These are phyloP conservation scores for Chitala chitala DNA, from an alignment of 2,113 vertebrate genomes.

Conservation along the genomic window DNA sequence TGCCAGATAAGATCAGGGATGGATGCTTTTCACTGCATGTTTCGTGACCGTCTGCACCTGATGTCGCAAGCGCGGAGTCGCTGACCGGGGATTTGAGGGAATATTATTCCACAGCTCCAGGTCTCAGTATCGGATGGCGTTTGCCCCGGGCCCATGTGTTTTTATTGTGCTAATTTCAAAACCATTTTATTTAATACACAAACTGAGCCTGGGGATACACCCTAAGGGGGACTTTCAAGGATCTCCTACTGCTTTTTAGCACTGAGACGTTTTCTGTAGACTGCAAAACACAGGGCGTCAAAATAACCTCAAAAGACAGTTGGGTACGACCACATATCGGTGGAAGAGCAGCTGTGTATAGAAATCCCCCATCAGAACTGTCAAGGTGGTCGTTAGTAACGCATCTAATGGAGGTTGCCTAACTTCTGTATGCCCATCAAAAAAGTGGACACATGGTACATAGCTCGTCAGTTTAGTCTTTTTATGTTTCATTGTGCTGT, in stretches of 20 bases:
- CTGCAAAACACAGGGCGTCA: neutral
- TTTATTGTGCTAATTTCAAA: neutral
- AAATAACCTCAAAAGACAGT: neutral
- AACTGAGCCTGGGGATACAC: neutral
- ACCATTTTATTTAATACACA: slow-evolving; percentile 6
- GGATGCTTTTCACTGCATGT: too few species aligned
- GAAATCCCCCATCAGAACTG: neutral
- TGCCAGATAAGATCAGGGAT: too few species aligned
- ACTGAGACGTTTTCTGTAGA: neutral
- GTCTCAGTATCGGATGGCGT: neutral
- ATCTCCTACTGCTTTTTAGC: neutral
- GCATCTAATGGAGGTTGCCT: too few species aligned
- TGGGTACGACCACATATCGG: neutral
- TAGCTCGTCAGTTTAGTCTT: neutral
- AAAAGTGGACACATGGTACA: neutral
- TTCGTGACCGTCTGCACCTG: too few species aligned
- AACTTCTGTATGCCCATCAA: neutral
- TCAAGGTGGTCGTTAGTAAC: too few species aligned
- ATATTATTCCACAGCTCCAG: neutral
- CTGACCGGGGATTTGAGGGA: too few species aligned
- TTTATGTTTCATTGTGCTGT: neutral
- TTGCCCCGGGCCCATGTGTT: neutral
- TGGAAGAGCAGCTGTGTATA: neutral
- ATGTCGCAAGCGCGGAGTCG: too few species aligned
- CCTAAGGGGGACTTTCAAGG: neutral